These are phyloP conservation scores for Hyles euphorbiae DNA, from an alignment of 1,140 invertebrate genomes.

Conservation along the genomic window DNA sequence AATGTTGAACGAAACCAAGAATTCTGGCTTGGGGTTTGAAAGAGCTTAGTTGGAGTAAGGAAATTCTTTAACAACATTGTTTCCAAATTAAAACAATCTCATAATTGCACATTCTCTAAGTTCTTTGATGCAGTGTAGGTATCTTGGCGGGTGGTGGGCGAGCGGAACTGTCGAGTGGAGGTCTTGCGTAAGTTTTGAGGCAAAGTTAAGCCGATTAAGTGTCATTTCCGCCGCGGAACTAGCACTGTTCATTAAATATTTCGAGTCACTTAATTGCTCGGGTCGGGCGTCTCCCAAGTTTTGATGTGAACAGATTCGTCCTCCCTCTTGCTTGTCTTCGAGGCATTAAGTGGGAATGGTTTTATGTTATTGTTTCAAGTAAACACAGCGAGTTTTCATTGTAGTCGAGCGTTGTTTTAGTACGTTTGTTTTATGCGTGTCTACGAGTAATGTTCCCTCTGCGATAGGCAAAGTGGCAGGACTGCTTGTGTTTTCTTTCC, in stretches of 20 bases:
- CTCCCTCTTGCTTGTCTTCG: constrained; percentile 21
- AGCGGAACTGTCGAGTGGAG: constrained; percentile 21
- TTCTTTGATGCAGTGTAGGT: constrained; percentile 66
- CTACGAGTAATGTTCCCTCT: no score
- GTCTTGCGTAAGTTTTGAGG: constrained; percentile 59
- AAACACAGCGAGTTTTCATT: not conserved
- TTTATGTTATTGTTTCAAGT: constrained; percentile 10
- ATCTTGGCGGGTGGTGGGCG: constrained; percentile 18
- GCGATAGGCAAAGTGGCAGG: no score
- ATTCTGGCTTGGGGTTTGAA: constrained; percentile 61
- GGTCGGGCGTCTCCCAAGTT: constrained; percentile 47
- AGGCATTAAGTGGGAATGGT: constrained; percentile 7
- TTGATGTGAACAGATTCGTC: constrained; percentile 49
- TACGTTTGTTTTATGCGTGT: not conserved
- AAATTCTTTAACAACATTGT: constrained; percentile 72
- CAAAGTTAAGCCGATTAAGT: constrained; percentile 73
- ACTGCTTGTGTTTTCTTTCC: no score
- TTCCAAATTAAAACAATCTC: constrained; percentile 75
- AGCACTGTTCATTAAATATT: constrained; percentile 74
- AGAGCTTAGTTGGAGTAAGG: constrained; percentile 58
- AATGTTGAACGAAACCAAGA: constrained; percentile 66
- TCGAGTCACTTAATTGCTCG: constrained; percentile 68
- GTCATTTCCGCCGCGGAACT: constrained; percentile 71
- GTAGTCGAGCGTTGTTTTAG: not conserved
- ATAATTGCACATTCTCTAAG: constrained; percentile 73